Evolutionary conservation across 2,113 vertebrate genomes (phyloP).

Genomic region (Oncorhynchus masou): DNA sequence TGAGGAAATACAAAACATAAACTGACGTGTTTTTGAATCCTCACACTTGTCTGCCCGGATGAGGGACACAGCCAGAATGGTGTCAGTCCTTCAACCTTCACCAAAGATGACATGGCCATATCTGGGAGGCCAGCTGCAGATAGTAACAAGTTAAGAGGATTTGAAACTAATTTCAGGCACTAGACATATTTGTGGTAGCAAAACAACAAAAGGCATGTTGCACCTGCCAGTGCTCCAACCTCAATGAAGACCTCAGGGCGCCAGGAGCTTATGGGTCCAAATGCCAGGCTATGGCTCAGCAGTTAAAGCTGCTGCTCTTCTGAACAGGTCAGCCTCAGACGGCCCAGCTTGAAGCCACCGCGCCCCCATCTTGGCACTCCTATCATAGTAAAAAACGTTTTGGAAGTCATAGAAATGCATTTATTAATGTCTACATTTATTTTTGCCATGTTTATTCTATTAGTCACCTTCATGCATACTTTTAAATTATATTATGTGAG

Average conservation of each 20-base stretch:
- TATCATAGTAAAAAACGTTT: no score
- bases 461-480: no score
- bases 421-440: no score
- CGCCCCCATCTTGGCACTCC: no score
- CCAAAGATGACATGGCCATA: conserved; percentile 76
- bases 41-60: conserved; percentile 67
- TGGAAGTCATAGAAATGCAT: no score
- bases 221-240: conserved; percentile 77
- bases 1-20: not conserved
- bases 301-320: conserved; percentile 75
- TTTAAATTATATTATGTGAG: no score
- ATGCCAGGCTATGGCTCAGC: conserved; percentile 62
- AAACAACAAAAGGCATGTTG: not conserved
- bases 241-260: conserved; percentile 75
- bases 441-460: no score
- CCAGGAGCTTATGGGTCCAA: conserved; percentile 75
- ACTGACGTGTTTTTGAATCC: not conserved
- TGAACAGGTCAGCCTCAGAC: conserved; percentile 68
- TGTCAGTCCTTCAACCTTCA: conserved; percentile 74
- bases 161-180: not conserved
- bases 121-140: conserved; percentile 72
- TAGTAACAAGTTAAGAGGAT: not conserved
- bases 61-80: conserved; percentile 67
- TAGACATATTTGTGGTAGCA: not conserved
- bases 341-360: conserved; percentile 52